A percentile compares a stretch with the other conserved stretches of the same genome.
These are phyloP conservation scores for Andrena flavipes DNA, from an alignment of 2,888 invertebrate species.

Conservation along the genomic window DNA sequence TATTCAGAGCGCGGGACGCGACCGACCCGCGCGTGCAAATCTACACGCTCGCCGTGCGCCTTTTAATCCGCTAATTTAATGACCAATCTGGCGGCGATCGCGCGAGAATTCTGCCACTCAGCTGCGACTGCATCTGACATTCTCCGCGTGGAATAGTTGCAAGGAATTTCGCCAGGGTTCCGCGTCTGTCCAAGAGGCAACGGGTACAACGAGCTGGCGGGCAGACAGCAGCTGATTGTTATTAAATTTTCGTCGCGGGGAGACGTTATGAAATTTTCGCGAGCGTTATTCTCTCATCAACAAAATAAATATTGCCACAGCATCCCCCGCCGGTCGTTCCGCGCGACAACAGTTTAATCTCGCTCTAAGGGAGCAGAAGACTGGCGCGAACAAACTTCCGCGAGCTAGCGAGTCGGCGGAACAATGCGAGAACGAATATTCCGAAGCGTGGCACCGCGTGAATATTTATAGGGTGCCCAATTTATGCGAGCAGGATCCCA, in stretches of 20 bases:
- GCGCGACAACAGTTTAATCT: conserved; percentile 43
- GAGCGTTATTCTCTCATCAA: conserved; percentile 44
- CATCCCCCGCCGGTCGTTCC: background rate
- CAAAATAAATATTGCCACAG: conserved; percentile 48
- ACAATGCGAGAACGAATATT: conserved; percentile 36
- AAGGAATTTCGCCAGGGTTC: too few species aligned
- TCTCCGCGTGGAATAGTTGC: too few species aligned
- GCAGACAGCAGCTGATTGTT: conserved; percentile 25
- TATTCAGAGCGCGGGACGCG: conserved; percentile 1
- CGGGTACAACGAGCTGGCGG: too few species aligned
- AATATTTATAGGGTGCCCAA: conserved; percentile 49
- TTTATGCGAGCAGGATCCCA: conserved; percentile 28
- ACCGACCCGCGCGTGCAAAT: background rate
- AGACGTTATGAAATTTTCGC: conserved; percentile 24
- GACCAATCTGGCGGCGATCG: background rate
- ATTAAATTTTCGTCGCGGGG: conserved; percentile 35
- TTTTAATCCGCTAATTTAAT: conserved; percentile 10
- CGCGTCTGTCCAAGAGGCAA: too few species aligned
- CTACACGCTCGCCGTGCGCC: background rate
- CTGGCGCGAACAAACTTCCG: conserved; percentile 2
- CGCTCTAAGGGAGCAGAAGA: conserved; percentile 5
- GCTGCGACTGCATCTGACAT: too few species aligned
- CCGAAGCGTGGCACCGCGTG: conserved; percentile 4
- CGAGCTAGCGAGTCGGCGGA: conserved; percentile 3
- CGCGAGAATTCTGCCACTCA: background rate